These are phyloP conservation scores for Horisme vitalbata DNA, from an alignment of 2,888 invertebrate genomes.

Conservation along the genomic window DNA sequence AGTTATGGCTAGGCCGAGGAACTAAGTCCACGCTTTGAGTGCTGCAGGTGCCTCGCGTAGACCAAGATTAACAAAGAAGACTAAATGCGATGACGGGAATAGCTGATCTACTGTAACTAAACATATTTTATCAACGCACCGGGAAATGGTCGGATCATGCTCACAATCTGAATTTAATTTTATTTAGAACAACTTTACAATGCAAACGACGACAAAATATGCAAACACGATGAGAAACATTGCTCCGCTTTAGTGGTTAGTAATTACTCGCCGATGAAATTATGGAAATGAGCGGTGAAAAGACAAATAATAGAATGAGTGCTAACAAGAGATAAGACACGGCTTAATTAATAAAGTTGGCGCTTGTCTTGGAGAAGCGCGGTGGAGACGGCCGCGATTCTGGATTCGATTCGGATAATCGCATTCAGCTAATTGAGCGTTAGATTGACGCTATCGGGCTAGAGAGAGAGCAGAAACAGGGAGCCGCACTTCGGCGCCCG, in stretches of 20 bases:
- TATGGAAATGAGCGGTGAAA: slow-evolving; percentile 82
- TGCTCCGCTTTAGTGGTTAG: slow-evolving; percentile 73
- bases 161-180: slow-evolving; percentile 46
- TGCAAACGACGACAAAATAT: slow-evolving; percentile 72
- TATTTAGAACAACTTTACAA: slow-evolving; percentile 59
- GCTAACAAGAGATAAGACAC: slow-evolving; percentile 83
- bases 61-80: too few relatives aligned
- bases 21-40: too few relatives aligned
- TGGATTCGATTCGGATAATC: slow-evolving; percentile 80
- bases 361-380: slow-evolving; percentile 70
- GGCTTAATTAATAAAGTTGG: slow-evolving; percentile 83
- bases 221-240: slow-evolving; percentile 71
- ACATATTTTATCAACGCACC: slow-evolving; percentile 20
- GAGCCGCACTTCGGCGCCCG: slow-evolving; percentile 36
- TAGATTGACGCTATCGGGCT: slow-evolving; percentile 80
- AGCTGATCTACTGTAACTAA: slow-evolving; percentile 21
- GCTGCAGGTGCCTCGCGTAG: too few relatives aligned
- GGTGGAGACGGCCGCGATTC: slow-evolving; percentile 65
- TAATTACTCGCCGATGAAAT: slow-evolving; percentile 80
- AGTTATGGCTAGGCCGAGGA: slow-evolving; percentile 7
- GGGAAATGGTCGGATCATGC: slow-evolving; percentile 30
- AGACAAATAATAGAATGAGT: slow-evolving; percentile 83
- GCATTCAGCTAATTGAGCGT: slow-evolving; percentile 81
- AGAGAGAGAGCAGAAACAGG: slow-evolving; percentile 46
- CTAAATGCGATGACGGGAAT: slow-evolving; percentile 28